Evolutionary conservation across 2,797 vertebrate genomes (phyloP).

Genomic region (Xenopus petersii): DNA sequence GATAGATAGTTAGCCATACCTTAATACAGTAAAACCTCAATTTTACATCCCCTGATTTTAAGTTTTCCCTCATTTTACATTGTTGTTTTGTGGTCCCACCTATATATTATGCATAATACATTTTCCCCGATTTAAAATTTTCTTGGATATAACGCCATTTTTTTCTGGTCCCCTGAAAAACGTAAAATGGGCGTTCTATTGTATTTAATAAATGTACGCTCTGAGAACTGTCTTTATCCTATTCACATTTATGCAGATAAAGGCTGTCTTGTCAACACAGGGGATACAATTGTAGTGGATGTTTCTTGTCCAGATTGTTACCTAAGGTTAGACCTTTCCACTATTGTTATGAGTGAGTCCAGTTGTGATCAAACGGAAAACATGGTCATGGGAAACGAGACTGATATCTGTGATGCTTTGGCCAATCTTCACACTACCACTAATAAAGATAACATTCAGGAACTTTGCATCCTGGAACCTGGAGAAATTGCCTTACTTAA

Average conservation of each 20-base stretch:
- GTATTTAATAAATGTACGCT: too few species aligned
- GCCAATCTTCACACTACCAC: slow-evolving; percentile 82
- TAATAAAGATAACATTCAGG: slow-evolving; percentile 53
- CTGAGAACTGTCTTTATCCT: too few species aligned
- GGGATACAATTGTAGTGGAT: slow-evolving; percentile 80
- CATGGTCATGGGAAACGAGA: slow-evolving; percentile 69
- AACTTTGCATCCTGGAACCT: slow-evolving; percentile 79
- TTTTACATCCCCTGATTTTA: too few species aligned
- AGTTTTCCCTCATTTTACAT: too few species aligned
- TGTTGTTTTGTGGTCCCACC: too few species aligned
- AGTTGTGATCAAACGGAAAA: slow-evolving; percentile 26
- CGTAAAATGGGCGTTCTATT: too few species aligned
- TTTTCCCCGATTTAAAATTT: too few species aligned
- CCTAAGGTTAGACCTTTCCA: slow-evolving; percentile 81
- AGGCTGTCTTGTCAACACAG: slow-evolving; percentile 75
- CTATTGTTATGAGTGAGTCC: slow-evolving; percentile 56
- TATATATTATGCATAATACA: too few species aligned
- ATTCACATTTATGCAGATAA: slow-evolving; percentile 25
- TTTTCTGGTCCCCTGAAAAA: too few species aligned
- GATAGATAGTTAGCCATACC: too few species aligned
- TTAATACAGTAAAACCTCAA: too few species aligned
- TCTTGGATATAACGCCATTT: too few species aligned
- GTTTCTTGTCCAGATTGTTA: slow-evolving; percentile 87
- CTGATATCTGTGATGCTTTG: slow-evolving; percentile 85
- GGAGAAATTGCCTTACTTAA: slow-evolving; percentile 91